A percentile compares a stretch with the other conserved stretches of the same genome.
phyloP scores from a whole-genome alignment of 2,797 vertebrate species.

The Danio tinwini region DNA sequence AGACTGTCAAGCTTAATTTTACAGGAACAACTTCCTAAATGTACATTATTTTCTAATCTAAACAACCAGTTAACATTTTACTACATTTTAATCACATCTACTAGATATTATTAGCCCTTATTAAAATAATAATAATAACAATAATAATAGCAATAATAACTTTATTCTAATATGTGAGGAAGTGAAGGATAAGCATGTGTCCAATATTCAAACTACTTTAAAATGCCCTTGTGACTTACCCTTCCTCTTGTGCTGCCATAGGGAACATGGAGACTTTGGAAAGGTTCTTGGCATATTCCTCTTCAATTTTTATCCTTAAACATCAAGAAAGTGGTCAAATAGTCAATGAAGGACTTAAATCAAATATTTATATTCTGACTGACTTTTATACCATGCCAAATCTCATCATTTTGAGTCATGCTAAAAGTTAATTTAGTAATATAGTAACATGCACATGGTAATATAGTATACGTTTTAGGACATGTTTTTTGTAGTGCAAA shows the following conservation, averaged over 20 bases:
- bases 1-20: no score
- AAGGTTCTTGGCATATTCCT: conserved; percentile 97
- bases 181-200: neutral
- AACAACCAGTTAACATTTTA: neutral
- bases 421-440: no score
- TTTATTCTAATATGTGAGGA: neutral
- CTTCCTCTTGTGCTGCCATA: conserved; percentile 94
- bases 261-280: conserved; percentile 96
- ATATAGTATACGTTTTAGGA: no score
- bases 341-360: neutral
- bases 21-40: no score
- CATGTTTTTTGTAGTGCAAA: no score
- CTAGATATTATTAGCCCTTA: neutral
- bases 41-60: no score
- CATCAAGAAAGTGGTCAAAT: conserved; percentile 12
- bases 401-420: no score
- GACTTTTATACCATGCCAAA: neutral
- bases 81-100: neutral
- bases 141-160: neutral
- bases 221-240: conserved; percentile 75
- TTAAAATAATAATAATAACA: neutral
- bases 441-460: no score
- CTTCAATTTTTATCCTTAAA: conserved; percentile 97
- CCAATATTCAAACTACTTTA: neutral
- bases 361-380: neutral